These are phyloP conservation scores for Zaprionus taronus DNA, from an alignment of 1,140 invertebrate species.

Conservation along the genomic window DNA sequence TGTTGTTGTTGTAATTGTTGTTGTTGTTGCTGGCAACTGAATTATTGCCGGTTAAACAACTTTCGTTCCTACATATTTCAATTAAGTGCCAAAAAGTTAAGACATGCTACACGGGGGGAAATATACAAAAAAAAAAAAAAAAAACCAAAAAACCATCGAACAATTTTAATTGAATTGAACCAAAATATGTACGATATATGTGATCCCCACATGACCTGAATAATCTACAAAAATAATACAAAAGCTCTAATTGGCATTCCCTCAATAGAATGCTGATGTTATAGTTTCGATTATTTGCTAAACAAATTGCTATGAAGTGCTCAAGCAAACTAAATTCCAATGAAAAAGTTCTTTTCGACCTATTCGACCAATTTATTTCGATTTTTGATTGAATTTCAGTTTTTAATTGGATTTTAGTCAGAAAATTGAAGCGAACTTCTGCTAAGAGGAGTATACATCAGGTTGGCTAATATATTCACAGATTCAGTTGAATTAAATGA, in stretches of 20 bases:
- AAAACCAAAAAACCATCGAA: not conserved
- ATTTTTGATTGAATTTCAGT: not conserved
- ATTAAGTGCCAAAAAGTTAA: constrained; percentile 65
- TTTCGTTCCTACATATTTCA: constrained; percentile 62
- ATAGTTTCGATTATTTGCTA: not conserved
- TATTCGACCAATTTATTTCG: not conserved
- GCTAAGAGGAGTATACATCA: no score
- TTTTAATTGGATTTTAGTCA: no score
- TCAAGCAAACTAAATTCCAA: no score
- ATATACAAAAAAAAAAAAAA: not conserved
- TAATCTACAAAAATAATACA: not conserved
- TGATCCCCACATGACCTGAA: not conserved
- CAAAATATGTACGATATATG: constrained; percentile 1
- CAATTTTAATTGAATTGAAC: constrained; percentile 28
- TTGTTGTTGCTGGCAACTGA: constrained; percentile 43
- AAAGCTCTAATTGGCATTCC: no score
- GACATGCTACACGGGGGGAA: constrained; percentile 13
- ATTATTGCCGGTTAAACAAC: constrained; percentile 69
- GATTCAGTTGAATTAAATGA: no score
- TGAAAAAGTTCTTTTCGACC: not conserved
- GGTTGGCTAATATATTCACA: no score
- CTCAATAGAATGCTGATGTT: not conserved
- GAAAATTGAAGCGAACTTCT: no score
- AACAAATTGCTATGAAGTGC: no score
- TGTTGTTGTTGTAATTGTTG: constrained; percentile 23